Evolutionary conservation across 2,113 vertebrate species (phyloP).

Genomic region (Dolichotis patagonum): DNA sequence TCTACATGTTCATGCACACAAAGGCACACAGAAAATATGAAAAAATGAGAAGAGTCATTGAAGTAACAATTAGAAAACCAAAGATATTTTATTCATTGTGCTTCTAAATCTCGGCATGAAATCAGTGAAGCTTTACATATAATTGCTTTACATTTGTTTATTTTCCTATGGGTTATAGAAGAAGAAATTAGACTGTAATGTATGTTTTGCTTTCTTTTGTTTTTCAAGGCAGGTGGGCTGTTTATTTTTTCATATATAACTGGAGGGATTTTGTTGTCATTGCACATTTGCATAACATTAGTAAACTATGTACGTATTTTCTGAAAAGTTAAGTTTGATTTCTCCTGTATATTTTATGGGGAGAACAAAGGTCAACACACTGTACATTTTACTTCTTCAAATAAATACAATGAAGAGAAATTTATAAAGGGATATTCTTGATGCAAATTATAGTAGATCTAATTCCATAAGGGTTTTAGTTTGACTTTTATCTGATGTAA

Average conservation of each 20-base stretch:
- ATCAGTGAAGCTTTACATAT: neutral
- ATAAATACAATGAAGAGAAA: neutral
- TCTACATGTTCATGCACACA: neutral
- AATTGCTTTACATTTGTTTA: neutral
- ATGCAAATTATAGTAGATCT: slow-evolving; percentile 36
- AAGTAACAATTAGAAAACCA: neutral
- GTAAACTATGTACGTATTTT: neutral
- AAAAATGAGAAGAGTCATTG: neutral
- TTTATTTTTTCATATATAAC: neutral
- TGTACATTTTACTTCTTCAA: slow-evolving; percentile 13
- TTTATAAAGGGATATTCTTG: neutral
- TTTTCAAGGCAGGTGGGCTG: neutral
- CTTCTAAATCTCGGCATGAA: neutral
- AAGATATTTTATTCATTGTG: neutral
- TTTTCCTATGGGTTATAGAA: neutral
- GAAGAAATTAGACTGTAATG: neutral
- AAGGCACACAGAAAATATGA: neutral
- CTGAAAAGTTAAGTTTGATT: neutral
- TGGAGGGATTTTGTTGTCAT: neutral
- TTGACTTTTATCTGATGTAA: slow-evolving; percentile 56
- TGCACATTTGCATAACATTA: neutral
- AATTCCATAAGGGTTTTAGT: slow-evolving; percentile 35
- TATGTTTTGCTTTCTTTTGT: neutral
- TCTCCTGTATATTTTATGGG: neutral
- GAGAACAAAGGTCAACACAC: neutral